Evolutionary conservation across 2,888 invertebrate genomes (phyloP).

Genomic region (Polydrusus tereticollis): DNA sequence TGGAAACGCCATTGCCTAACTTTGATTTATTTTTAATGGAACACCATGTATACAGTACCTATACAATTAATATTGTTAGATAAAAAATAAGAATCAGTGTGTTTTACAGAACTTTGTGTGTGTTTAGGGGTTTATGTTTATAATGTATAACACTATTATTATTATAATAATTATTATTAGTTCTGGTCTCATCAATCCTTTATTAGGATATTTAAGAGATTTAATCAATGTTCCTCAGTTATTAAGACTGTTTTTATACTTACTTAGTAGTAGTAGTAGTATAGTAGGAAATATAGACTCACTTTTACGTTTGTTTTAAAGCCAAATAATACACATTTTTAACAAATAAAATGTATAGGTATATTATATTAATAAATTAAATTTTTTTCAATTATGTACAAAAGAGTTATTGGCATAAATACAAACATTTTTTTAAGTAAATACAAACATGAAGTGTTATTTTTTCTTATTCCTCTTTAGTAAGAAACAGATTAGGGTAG

Average conservation of each 20-base stretch:
- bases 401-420: constrained; percentile 20
- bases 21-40: too few species aligned
- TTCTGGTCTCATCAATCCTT: neutral
- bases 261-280: constrained; percentile 17
- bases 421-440: constrained; percentile 22
- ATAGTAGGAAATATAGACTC: too few species aligned
- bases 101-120: too few species aligned
- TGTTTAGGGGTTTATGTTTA: too few species aligned
- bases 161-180: too few species aligned
- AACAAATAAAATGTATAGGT: constrained; percentile 22
- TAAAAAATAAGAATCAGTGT: too few species aligned
- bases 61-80: too few species aligned
- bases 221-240: constrained; percentile 31
- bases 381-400: constrained; percentile 13
- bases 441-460: constrained; percentile 4
- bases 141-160: too few species aligned
- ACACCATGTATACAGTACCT: too few species aligned
- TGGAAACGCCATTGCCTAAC: too few species aligned
- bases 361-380: constrained; percentile 25
- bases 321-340: constrained; percentile 14
- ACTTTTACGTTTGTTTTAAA: neutral
- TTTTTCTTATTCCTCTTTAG: constrained; percentile 62
- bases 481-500: constrained; percentile 90
- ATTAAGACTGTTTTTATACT: constrained; percentile 40
- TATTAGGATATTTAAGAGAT: neutral